Conservation (phyloP, 2,888 invertebrate species). For the Caenorhabditis sp. region DNA sequence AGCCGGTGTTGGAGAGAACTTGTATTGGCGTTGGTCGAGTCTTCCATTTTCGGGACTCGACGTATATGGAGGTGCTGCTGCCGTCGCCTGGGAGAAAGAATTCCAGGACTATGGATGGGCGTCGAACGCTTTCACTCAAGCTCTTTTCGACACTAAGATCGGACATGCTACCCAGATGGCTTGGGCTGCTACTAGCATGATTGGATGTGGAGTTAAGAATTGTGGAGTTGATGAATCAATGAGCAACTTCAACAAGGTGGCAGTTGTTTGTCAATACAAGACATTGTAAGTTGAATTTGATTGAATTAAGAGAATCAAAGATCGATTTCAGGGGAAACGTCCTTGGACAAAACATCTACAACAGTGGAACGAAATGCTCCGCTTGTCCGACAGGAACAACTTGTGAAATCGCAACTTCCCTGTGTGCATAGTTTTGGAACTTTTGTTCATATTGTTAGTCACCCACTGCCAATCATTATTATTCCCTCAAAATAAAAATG, state of each 20-base stretch:
- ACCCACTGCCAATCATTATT: background rate
- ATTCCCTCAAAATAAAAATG: background rate
- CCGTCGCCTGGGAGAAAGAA: constrained; percentile 50
- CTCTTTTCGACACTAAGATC: constrained; percentile 49
- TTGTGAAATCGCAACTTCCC: constrained; percentile 39
- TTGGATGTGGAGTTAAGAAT: constrained; percentile 62
- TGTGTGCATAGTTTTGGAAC: constrained; percentile 26
- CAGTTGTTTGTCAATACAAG: constrained; percentile 60
- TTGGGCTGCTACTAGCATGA: constrained; percentile 44
- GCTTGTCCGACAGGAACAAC: constrained; percentile 38
- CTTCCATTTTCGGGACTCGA: constrained; percentile 45
- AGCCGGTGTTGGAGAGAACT: constrained; percentile 53
- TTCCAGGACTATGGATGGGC: constrained; percentile 54
- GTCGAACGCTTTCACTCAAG: constrained; percentile 31
- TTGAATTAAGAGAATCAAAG: background rate
- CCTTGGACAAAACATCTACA: constrained; percentile 33
- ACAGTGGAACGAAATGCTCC: constrained; percentile 40
- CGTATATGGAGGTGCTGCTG: constrained; percentile 46
- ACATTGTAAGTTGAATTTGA: background rate
- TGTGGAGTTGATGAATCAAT: constrained; percentile 21
- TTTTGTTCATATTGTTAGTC: constrained; percentile 4
- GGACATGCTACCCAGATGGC: constrained; percentile 67
- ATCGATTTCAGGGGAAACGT: constrained; percentile 41
- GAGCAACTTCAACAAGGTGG: constrained; percentile 24
- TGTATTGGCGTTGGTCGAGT: constrained; percentile 41